Base-by-base conservation (phyloP, 53 echinoderm and acorn worm genomes). In the Glandiceps talaboti region DNA sequence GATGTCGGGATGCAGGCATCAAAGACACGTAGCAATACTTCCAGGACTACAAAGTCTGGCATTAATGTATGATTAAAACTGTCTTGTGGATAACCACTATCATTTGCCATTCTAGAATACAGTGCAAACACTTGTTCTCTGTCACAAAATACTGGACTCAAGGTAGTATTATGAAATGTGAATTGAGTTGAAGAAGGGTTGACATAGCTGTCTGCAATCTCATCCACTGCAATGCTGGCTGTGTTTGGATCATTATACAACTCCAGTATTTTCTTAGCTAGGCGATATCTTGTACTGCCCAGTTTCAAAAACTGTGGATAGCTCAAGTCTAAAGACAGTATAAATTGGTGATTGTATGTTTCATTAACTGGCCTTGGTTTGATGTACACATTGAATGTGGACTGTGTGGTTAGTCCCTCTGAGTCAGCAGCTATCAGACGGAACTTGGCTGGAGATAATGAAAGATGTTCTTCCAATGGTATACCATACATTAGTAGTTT, bases 391-490 rank as follows among this genome's bases (percentile, higher is more conserved):
- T 6, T 45, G 20, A 45, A 45, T 6, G 6, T 20, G 20, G 64
- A 12, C 6, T 20, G 6, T 6, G 84, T 84, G 0, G 78, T 82
- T 25, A 76, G 73, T 26, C 91, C 91, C 31, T 81, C 85, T n/a
- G 88, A 84, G 30, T 91, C 88, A 14, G 76, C 79, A 1, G 88
- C 91, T 27, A 83, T 74, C 27, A 91, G 75, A n/a, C 80, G 75
- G 79, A 81, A 91, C 75, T 86, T 78, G 33, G 81, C 31, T 28
- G 33, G 31, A 27, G 27, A 30, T n/a, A n/a, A 28, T 1, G 83
- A 77, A 1, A 84, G 76, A 29, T 77, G 79, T 30, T 32, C 29
- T 29, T 88, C 84, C 29, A 91, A 27, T 20, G 88, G 78, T 28
- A 91, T 76, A 0, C 91, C 91, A 0, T 77, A 74, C 32, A 91